Evolutionary conservation across 2,888 invertebrate species (phyloP).

Genomic region (Leptothorax acervorum): DNA sequence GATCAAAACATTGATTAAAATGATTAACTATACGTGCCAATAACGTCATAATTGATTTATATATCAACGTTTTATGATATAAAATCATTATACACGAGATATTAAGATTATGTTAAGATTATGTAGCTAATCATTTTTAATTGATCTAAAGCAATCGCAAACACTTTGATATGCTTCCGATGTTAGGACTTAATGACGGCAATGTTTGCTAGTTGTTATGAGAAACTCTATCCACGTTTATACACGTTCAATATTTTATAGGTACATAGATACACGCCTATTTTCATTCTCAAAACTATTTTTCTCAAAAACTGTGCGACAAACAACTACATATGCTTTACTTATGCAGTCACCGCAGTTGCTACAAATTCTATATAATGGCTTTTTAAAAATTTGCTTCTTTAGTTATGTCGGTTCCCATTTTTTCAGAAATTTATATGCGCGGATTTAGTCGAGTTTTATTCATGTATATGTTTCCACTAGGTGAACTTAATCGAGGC

Average conservation of each 20-base stretch:
- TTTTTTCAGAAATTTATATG: background rate
- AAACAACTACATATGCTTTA: background rate
- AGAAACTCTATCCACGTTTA: background rate
- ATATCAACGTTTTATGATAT: background rate
- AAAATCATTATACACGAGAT: background rate
- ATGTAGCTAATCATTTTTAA: background rate
- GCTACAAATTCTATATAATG: background rate
- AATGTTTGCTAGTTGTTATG: conserved; percentile 16
- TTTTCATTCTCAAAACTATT: background rate
- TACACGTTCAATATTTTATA: conserved; percentile 10
- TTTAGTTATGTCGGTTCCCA: background rate
- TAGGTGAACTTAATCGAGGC: conserved; percentile 90
- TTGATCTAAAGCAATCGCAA: background rate
- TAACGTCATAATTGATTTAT: background rate
- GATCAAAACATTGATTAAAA: background rate
- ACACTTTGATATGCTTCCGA: background rate
- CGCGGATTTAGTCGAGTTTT: background rate
- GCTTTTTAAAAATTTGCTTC: background rate
- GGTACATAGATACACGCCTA: background rate
- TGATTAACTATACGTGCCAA: background rate
- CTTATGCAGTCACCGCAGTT: background rate
- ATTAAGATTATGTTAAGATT: background rate
- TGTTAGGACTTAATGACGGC: background rate
- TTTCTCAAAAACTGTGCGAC: background rate
- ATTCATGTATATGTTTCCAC: background rate